Base-by-base conservation (phyloP, 2,797 vertebrate species). In the Oceanodroma leucorhoa region DNA sequence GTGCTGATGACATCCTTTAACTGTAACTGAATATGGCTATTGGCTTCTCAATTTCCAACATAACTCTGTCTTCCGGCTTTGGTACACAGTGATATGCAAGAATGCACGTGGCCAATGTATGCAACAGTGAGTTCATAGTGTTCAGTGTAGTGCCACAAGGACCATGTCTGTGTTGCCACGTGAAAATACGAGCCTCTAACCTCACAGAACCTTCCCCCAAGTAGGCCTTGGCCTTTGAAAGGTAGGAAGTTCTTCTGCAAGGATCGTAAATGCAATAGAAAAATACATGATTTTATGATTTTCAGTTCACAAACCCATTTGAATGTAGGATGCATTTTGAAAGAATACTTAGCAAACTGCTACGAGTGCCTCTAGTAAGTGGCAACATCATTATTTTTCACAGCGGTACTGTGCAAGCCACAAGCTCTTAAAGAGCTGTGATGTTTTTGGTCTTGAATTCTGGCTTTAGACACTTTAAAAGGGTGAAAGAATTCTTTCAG, bases 271-370 rank as follows among this genome's bases (percentile, higher is more conserved):
- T 50, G 20, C 22, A n/a, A 6, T 57, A 54, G 12, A 54, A 66
- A 51, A 54, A 10, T 6, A 32, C 6, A 12, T 6, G 3, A 22
- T 54, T 60, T 48, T 41, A 4, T 30, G 12, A n/a, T 84, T 93
- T 87, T 77, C 24, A 32, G 0, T 48, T 95, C 89, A 93, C 43
- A 92, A 77, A 79, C 43, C 45, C 26, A 34, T 96, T 95, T 95
- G 79, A 96, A 58, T 79, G 54, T 89, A 60, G 77, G 55, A 73
- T 78, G 55, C 54, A 36, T 57, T 96, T 92, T 93, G 69, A 87
- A 95, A 85, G 69, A 96, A 76, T 92, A 41, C 88, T 77, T 96
- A 53, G 71, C 40, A 89, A 96, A 90, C 71, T 91, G 58, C 69
- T 43, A 0, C 67, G 69, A 93, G 73, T 87, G 43, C 83, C 70